Base-by-base conservation (phyloP, 30 jellyfish, hydroid and myxozoan genomes). In the Thelohanellus kitauei region DNA sequence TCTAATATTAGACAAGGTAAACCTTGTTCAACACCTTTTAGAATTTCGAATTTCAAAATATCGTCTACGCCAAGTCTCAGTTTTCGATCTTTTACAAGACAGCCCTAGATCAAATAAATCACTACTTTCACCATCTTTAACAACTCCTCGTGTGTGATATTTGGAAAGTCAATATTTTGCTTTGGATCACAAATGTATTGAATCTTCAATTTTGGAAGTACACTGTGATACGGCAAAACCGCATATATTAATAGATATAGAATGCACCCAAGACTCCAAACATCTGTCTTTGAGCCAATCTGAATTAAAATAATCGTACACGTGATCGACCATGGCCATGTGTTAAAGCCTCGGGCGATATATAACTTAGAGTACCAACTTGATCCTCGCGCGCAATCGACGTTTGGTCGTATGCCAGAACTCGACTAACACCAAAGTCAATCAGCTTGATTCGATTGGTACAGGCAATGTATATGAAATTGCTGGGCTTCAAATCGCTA, bases 231-330 rank as follows among this genome's bases (percentile, higher is more conserved):
- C 0, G 95, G 95, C 15, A 68, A 38, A 39, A 38, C 52, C 18
- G 59, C 57, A 29, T 38, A 75, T 0, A 64, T 64, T 61, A 75
- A 63, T 41, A 47, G 34, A 29, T 75, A 75, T 22, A 75, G 59
- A 15, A 75, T 60, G 41, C 95, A 75, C 25, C 85, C 95, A 25
- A 75, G 67, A 43, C 95, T 64, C 95, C 95, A 75, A 18, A 75
- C 88, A 50, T 75, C 95, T 0, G 66, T 58, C 18, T 22, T 8
- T 37, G 52, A 41, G 52, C 44, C 10, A 19, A 6, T 12, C 17
- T 6, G 47, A 38, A 14, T 38, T 33, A 14, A 14, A n/a, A n/a
- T n/a, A n/a, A n/a, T n/a, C n/a, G n/a, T n/a, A n/a, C n/a, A 9
- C 12, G 10, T 29, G 38, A 29, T 10, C n/a, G 38, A 9, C 56